Evolutionary conservation across 2,888 invertebrate genomes (phyloP).

Genomic region (Drosophila setosimentum): DNA sequence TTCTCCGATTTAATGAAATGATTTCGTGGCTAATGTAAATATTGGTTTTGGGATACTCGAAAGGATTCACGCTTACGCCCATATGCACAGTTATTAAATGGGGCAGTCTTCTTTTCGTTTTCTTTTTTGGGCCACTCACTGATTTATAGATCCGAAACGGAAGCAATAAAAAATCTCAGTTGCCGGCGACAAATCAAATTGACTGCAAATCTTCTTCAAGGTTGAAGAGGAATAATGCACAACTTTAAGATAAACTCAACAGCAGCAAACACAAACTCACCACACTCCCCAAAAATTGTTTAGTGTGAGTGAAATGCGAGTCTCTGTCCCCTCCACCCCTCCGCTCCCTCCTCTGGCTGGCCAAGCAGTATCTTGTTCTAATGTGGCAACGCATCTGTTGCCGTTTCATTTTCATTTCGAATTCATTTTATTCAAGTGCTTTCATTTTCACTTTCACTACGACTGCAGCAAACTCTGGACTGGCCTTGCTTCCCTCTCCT

Average conservation of each 20-base stretch:
- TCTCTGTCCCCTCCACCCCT: background rate
- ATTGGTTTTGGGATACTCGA: slow-evolving; percentile 50
- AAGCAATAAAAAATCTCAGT: slow-evolving; percentile 43
- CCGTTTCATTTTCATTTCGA: slow-evolving; percentile 71
- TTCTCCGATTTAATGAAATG: slow-evolving; percentile 72
- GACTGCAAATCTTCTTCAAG: slow-evolving; percentile 47
- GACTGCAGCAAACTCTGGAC: slow-evolving; percentile 24
- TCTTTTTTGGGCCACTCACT: slow-evolving; percentile 37
- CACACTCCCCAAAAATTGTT: background rate
- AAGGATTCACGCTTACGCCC: slow-evolving; percentile 70
- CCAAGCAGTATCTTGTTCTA: slow-evolving; percentile 17
- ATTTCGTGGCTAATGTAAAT: slow-evolving; percentile 82
- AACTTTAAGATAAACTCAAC: slow-evolving; percentile 14
- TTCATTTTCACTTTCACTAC: slow-evolving; percentile 63
- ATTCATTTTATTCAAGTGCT: slow-evolving; percentile 71
- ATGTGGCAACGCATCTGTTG: slow-evolving; percentile 71
- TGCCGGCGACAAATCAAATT: slow-evolving; percentile 62
- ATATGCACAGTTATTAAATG: slow-evolving; percentile 79
- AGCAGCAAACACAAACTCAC: background rate
- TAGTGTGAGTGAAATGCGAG: slow-evolving; percentile 31
- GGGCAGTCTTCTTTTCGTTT: slow-evolving; percentile 20
- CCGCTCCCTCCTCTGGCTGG: background rate
- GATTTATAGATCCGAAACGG: slow-evolving; percentile 30
- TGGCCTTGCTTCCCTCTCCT: slow-evolving; percentile 3
- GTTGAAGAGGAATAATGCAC: slow-evolving; percentile 1